These are phyloP conservation scores for Xiphophorus couchianus DNA, from an alignment of 2,113 vertebrate species.

Conservation along the genomic window DNA sequence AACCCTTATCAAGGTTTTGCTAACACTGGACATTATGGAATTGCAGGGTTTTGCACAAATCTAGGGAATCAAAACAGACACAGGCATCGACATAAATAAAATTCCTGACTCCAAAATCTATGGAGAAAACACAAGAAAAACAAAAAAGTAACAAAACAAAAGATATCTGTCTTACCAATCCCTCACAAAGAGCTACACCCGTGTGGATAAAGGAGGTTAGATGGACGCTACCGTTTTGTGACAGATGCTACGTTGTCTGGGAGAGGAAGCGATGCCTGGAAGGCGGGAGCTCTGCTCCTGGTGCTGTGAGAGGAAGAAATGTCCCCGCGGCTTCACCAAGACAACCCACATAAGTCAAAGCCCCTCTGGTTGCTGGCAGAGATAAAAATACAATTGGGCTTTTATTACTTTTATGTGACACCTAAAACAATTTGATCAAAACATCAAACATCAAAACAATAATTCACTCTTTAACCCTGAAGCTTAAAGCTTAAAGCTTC, in stretches of 20 bases:
- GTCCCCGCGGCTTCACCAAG: neutral
- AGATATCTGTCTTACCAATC: neutral
- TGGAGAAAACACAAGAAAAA: too few relatives aligned
- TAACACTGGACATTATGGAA: too few relatives aligned
- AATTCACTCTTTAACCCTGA: neutral
- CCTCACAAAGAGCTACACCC: neutral
- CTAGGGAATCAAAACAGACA: too few relatives aligned
- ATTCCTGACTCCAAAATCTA: too few relatives aligned
- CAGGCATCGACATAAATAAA: too few relatives aligned
- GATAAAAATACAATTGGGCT: too few relatives aligned
- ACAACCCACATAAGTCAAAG: neutral
- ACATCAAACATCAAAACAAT: neutral
- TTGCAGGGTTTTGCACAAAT: too few relatives aligned
- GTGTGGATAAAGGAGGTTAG: neutral
- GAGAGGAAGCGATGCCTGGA: constrained; percentile 2
- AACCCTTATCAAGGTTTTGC: too few relatives aligned
- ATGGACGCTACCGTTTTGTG: neutral
- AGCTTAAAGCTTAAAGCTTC: neutral
- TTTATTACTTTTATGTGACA: too few relatives aligned
- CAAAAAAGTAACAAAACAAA: too few relatives aligned
- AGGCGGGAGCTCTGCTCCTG: neutral
- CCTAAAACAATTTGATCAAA: neutral
- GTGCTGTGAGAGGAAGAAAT: neutral
- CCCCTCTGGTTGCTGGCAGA: neutral
- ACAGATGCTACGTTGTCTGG: constrained; percentile 10